A percentile compares a stretch with the other conserved stretches of the same genome.
These are phyloP conservation scores for Branchipolynoe longqiensis DNA, from an alignment of 2,888 invertebrate genomes.

Conservation along the genomic window DNA sequence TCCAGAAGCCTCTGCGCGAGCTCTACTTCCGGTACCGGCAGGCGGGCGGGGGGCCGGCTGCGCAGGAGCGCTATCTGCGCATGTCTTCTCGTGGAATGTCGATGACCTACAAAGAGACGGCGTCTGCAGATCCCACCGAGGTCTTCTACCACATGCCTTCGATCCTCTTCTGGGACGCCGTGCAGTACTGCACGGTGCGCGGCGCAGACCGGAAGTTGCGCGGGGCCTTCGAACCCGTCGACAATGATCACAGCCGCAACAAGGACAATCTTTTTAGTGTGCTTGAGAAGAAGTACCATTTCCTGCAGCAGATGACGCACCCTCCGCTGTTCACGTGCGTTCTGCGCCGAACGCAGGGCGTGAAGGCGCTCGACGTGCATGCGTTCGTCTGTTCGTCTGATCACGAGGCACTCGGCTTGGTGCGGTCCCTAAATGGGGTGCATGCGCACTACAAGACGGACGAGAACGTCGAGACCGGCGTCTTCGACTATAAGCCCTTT, in stretches of 20 bases:
- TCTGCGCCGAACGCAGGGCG: slow-evolving; percentile 95
- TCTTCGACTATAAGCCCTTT: slow-evolving; percentile 65
- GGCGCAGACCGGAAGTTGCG: slow-evolving; percentile 81
- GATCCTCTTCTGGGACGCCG: slow-evolving; percentile 81
- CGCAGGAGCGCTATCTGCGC: slow-evolving; percentile 83
- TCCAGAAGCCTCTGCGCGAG: slow-evolving; percentile 97
- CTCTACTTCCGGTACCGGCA: slow-evolving; percentile 95
- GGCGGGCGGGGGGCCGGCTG: slow-evolving; percentile 67
- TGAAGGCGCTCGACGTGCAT: slow-evolving; percentile 99
- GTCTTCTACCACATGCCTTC: slow-evolving; percentile 84
- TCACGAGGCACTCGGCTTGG: slow-evolving; percentile 67
- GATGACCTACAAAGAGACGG: slow-evolving; percentile 96
- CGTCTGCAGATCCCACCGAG: slow-evolving; percentile 93
- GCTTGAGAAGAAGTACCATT: slow-evolving; percentile 96
- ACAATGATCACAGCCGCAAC: slow-evolving; percentile 71
- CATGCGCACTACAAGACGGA: slow-evolving; percentile 59
- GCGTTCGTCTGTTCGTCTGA: slow-evolving; percentile 94
- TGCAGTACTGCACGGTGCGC: slow-evolving; percentile 75
- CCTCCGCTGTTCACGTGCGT: slow-evolving; percentile 98
- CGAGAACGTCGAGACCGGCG: slow-evolving; percentile 61
- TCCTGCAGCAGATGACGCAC: slow-evolving; percentile 94
- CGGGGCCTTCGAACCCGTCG: slow-evolving; percentile 87
- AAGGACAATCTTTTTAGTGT: slow-evolving; percentile 88
- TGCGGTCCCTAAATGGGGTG: slow-evolving; percentile 60
- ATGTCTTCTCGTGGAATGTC: slow-evolving; percentile 87